A percentile compares a stretch with the other conserved stretches of the same genome.
These are phyloP conservation scores for Dasyprocta punctata DNA, from an alignment of 2,113 vertebrate species.

Conservation along the genomic window DNA sequence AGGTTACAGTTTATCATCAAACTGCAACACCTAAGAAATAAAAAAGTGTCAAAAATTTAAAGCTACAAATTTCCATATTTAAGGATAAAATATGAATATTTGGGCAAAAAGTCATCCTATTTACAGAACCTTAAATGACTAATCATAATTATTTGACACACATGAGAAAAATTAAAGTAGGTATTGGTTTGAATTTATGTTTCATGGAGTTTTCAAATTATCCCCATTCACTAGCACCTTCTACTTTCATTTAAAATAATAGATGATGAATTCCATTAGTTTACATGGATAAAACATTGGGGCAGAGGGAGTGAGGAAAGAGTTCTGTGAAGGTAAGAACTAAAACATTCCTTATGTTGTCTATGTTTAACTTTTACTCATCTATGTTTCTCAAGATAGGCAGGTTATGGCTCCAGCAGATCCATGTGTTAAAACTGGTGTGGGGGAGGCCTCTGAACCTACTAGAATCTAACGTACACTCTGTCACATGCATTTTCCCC, in stretches of 20 bases:
- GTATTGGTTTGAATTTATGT: background rate
- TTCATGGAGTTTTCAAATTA: background rate
- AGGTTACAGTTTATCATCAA: background rate
- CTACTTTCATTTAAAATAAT: background rate
- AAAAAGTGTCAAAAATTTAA: background rate
- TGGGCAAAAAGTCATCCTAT: background rate
- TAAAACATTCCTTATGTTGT: background rate
- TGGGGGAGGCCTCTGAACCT: background rate
- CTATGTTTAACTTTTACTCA: background rate
- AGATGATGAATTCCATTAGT: background rate
- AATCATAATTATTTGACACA: background rate
- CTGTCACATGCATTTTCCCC: background rate
- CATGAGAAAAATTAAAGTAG: background rate
- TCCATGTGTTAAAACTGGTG: background rate
- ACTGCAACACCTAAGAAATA: background rate
- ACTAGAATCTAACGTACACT: background rate
- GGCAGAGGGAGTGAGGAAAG: background rate
- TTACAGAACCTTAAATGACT: background rate
- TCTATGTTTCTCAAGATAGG: background rate
- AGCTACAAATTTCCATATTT: background rate
- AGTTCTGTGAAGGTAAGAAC: background rate
- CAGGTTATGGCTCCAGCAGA: background rate
- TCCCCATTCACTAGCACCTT: background rate
- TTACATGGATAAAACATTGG: background rate
- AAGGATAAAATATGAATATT: background rate